Base-by-base conservation (phyloP, 2,888 invertebrate species). In the Clostera curtula region DNA sequence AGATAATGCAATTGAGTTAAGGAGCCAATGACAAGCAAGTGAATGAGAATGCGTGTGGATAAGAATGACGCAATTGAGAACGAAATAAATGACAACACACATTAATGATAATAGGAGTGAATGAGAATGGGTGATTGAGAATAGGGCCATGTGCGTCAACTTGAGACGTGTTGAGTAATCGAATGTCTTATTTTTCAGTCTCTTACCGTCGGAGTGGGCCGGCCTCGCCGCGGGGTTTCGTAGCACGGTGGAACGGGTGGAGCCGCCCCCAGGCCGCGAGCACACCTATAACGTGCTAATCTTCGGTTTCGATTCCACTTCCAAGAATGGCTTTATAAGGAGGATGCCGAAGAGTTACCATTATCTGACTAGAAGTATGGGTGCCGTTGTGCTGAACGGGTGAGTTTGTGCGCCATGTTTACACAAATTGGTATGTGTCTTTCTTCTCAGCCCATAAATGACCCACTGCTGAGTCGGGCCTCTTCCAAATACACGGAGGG, bases 241-340 rank as follows among this genome's bases (percentile, higher is more conserved):
- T 0, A 49, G 41, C 0, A 25, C 49, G 0, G 47, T 58, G 2
- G 23, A 33, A 2, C 39, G 46, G 2, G 29, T 31, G 0, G 19
- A 36, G 0, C 16, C 49, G 0, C 58, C 58, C 0, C 31, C 29
- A 0, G 46, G 51, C 1, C 34, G 59, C 5, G 56, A 55, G 12
- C 39, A 60, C 3, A 40, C 51, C 1, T 10, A 65, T 20, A 94
- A 93, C 61, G 89, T 96, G 0, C 66, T 96, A 0, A 93, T 96
- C 83, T 88, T 95, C 39, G 96, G 95, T 1, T 92, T 94, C 50
- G 97, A 97, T 71, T 96, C 97, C 0, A 70, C 97, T 1, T 94
- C 96, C 1, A 87, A 90, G 24, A 92, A 94, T 69, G 90, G 92
- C 1, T 94, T 93, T 50, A 90, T 91, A 23, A 83, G 95, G 14